Conservation (phyloP, 2,888 invertebrate species). For the Brachypterus glaber region DNA sequence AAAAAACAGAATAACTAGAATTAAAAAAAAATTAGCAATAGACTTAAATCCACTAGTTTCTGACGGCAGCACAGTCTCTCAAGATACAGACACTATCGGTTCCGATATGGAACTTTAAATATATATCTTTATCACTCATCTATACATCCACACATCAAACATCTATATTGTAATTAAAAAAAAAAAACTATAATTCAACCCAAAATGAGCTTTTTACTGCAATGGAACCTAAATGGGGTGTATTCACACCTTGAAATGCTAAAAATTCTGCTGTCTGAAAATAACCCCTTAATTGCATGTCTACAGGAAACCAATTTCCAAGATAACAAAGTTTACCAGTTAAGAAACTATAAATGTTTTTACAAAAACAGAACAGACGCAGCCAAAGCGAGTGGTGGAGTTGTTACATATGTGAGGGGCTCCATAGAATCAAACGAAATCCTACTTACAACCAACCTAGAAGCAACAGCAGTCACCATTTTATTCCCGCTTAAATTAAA, state of each 20-base stretch:
- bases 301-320: slow-evolving; percentile 17
- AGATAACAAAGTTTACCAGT: neutral
- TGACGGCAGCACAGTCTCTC: too few relatives aligned
- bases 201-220: slow-evolving; percentile 15
- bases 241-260: slow-evolving; percentile 13
- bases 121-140: too few relatives aligned
- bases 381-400: slow-evolving; percentile 13
- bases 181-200: too few relatives aligned
- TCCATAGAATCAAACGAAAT: slow-evolving; percentile 7
- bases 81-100: too few relatives aligned
- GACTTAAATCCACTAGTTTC: too few relatives aligned
- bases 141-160: too few relatives aligned
- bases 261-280: slow-evolving; percentile 13
- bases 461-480: slow-evolving; percentile 14
- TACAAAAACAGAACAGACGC: slow-evolving; percentile 10
- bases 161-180: too few relatives aligned
- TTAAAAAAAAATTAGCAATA: slow-evolving; percentile 12
- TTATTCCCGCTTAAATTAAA: slow-evolving; percentile 13
- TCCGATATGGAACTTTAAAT: too few relatives aligned
- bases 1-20: slow-evolving; percentile 11
- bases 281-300: slow-evolving; percentile 12
- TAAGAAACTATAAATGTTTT: slow-evolving; percentile 9
- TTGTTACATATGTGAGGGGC: slow-evolving; percentile 10
- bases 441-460: slow-evolving; percentile 10
- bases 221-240: slow-evolving; percentile 22